phyloP scores from a whole-genome alignment of 2,113 vertebrate genomes.

The Blennius ocellaris region DNA sequence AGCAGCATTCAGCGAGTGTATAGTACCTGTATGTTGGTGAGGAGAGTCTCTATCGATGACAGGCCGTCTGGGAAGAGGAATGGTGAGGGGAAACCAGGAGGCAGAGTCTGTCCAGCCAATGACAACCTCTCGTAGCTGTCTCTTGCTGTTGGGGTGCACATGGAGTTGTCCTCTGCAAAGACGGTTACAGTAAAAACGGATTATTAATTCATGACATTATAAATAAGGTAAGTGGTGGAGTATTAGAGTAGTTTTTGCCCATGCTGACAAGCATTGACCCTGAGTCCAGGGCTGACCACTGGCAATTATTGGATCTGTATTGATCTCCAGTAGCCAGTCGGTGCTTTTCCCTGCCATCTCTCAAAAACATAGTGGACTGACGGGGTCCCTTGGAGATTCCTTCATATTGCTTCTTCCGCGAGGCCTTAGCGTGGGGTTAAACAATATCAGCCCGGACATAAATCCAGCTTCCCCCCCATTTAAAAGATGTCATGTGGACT shows the following conservation, averaged over 20 bases:
- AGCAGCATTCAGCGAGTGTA: neutral
- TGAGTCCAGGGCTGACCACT: constrained; percentile 65
- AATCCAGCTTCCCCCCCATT: constrained; percentile 91
- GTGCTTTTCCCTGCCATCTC: constrained; percentile 2
- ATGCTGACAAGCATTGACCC: constrained; percentile 54
- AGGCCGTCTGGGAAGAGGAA: constrained; percentile 98
- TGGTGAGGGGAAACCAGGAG: constrained; percentile 96
- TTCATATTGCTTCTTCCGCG: constrained; percentile 83
- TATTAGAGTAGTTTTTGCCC: constrained; percentile 5
- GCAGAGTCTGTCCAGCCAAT: constrained; percentile 92
- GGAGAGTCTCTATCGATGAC: constrained; percentile 99
- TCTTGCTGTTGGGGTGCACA: constrained; percentile 97
- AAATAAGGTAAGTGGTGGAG: neutral
- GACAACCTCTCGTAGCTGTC: constrained; percentile 98
- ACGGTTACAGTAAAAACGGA: constrained; percentile 22
- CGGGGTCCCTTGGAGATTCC: constrained; percentile 85
- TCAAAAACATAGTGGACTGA: constrained; percentile 65
- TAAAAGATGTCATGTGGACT: constrained; percentile 91
- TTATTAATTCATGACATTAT: neutral
- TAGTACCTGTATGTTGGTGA: constrained; percentile 94
- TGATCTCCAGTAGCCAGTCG: constrained; percentile 49
- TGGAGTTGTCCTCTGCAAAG: constrained; percentile 91
- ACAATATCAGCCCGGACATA: constrained; percentile 90
- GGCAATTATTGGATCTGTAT: constrained; percentile 25
- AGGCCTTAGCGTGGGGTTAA: constrained; percentile 87